phyloP scores from a whole-genome alignment of 2,888 invertebrate species.

The Steinernema scapterisci region DNA sequence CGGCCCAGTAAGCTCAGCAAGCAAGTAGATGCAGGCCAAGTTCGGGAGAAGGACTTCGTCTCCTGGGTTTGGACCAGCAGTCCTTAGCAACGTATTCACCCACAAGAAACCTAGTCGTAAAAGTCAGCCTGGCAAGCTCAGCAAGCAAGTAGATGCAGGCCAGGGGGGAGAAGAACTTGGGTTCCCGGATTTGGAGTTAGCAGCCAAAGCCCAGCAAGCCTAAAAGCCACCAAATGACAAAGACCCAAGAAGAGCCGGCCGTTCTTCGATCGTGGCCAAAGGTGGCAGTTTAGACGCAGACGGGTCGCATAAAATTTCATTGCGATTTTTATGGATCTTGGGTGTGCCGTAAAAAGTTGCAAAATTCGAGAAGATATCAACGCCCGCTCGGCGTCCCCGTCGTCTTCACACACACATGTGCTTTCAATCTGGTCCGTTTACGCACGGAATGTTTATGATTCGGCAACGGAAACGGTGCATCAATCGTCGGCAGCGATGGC shows the following conservation, averaged over 20 bases:
- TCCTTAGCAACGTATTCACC: too few species aligned
- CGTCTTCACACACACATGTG: not conserved
- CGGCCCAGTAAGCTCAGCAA: too few species aligned
- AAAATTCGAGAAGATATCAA: slow-evolving; percentile 20
- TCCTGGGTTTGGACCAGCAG: too few species aligned
- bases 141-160: not conserved
- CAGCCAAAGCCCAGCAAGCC: not conserved
- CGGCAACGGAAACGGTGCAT: slow-evolving; percentile 12
- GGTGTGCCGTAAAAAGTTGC: slow-evolving; percentile 31
- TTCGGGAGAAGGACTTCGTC: too few species aligned
- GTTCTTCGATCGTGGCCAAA: slow-evolving; percentile 1
- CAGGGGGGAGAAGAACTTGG: not conserved
- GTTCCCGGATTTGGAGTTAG: not conserved
- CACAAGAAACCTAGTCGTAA: too few species aligned
- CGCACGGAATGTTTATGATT: slow-evolving; percentile 25
- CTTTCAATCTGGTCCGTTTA: slow-evolving; percentile 29
- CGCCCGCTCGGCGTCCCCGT: not conserved
- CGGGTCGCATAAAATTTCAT: slow-evolving; percentile 26
- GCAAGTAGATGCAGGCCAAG: too few species aligned
- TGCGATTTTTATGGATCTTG: slow-evolving; percentile 31
- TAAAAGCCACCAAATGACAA: not conserved
- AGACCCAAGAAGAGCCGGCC: not conserved
- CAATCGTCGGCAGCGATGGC: slow-evolving; percentile 4
- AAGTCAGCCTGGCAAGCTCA: too few species aligned
- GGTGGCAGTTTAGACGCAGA: slow-evolving; percentile 17